These are phyloP conservation scores for Eulemur coronatus DNA, from an alignment of 2,797 vertebrate genomes.

Conservation along the genomic window DNA sequence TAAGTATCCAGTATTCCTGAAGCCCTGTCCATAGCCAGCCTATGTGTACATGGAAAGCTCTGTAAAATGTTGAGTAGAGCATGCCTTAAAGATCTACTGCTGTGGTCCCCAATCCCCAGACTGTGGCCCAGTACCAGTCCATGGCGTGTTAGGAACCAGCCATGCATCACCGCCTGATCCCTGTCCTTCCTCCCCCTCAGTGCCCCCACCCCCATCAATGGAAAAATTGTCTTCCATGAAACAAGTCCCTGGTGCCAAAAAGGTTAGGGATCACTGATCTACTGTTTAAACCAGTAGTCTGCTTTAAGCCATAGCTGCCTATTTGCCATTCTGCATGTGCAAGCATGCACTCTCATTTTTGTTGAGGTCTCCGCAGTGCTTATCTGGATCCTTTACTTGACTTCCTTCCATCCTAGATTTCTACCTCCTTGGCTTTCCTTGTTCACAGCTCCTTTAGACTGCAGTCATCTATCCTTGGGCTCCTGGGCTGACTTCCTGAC, in stretches of 20 bases:
- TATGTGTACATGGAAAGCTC: neutral
- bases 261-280: neutral
- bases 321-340: too few relatives aligned
- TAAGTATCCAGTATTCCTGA: neutral
- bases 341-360: neutral
- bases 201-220: rapidly evolving
- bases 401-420: neutral
- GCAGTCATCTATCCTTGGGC: neutral
- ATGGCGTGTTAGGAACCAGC: too few relatives aligned
- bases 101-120: too few relatives aligned
- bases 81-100: neutral
- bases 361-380: neutral
- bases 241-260: too few relatives aligned
- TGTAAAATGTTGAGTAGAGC: neutral
- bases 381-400: neutral
- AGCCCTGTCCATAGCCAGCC: neutral
- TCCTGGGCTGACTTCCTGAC: neutral
- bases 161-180: too few relatives aligned
- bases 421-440: neutral
- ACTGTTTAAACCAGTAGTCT: neutral
- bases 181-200: too few relatives aligned
- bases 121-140: too few relatives aligned
- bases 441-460: neutral
- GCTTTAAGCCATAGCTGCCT: neutral
- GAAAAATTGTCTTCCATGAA: too few relatives aligned